Conservation (phyloP, 2,888 invertebrate genomes). For the Hyposoter dolosus region DNA sequence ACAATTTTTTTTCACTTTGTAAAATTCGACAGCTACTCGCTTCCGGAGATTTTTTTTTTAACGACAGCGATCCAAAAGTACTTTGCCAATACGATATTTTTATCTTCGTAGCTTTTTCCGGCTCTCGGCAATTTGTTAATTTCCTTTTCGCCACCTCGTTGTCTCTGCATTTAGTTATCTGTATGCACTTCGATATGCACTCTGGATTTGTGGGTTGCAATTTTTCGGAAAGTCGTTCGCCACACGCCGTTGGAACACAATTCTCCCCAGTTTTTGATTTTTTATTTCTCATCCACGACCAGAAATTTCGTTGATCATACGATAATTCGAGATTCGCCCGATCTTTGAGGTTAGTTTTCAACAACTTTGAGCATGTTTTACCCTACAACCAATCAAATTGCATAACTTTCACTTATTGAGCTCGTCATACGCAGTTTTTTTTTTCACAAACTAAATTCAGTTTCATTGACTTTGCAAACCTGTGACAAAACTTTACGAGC, state of each 20-base stretch:
- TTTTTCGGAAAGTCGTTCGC: slow-evolving; percentile 50
- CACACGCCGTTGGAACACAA: slow-evolving; percentile 32
- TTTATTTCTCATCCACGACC: slow-evolving; percentile 57
- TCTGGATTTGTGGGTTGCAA: slow-evolving; percentile 49
- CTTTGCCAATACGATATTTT: slow-evolving; percentile 60
- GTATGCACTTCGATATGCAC: slow-evolving; percentile 63
- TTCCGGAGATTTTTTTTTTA: slow-evolving; percentile 34
- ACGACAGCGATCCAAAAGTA: slow-evolving; percentile 16
- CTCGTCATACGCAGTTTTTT: background rate
- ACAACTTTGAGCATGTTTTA: slow-evolving; percentile 24
- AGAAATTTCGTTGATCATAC: slow-evolving; percentile 36
- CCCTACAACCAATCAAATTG: slow-evolving; percentile 8
- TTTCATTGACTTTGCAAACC: slow-evolving; percentile 24
- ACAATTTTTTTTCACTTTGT: slow-evolving; percentile 54
- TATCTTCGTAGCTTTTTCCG: slow-evolving; percentile 31
- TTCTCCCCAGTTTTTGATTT: slow-evolving; percentile 38
- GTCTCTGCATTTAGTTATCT: slow-evolving; percentile 46
- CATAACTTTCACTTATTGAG: background rate
- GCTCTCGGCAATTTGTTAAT: slow-evolving; percentile 57
- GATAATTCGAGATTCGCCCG: background rate
- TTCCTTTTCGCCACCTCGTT: slow-evolving; percentile 31
- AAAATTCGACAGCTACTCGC: slow-evolving; percentile 27
- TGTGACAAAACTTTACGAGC: slow-evolving; percentile 63
- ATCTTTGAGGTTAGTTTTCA: slow-evolving; percentile 23
- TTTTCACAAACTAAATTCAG: background rate